Percentiles rank a stretch among this genome's conserved stretches.
phyloP scores from a whole-genome alignment of 1,140 invertebrate genomes.

The Lithobius niger region DNA sequence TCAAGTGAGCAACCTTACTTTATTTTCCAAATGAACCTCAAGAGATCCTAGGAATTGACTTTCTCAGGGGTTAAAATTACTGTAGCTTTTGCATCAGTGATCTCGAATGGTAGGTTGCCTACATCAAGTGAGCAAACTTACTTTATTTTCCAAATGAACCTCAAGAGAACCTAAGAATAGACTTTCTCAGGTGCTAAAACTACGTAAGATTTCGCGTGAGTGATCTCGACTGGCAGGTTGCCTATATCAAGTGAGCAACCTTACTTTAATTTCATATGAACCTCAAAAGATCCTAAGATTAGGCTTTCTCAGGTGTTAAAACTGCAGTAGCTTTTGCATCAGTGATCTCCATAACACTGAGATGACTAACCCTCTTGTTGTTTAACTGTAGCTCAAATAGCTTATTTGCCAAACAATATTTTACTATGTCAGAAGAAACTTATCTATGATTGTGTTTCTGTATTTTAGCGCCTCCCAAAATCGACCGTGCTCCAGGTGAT shows the following conservation, averaged over 20 bases:
- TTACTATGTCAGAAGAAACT: slow-evolving; percentile 2
- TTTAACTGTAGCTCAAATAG: too few relatives aligned
- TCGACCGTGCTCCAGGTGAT: slow-evolving; percentile 80
- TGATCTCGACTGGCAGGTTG: slow-evolving; percentile 66
- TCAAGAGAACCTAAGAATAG: background rate
- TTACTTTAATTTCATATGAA: too few relatives aligned
- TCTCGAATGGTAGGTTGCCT: slow-evolving; percentile 68
- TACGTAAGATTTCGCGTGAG: slow-evolving; percentile 67
- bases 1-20: slow-evolving; percentile 56
- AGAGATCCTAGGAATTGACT: slow-evolving; percentile 2
- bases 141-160: background rate
- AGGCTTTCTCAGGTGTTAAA: slow-evolving; percentile 15
- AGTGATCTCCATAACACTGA: too few relatives aligned
- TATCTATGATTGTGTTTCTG: slow-evolving; percentile 17
- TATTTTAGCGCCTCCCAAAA: slow-evolving; percentile 67
- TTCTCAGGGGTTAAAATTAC: slow-evolving; percentile 15
- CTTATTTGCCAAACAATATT: too few relatives aligned
- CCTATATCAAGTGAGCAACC: slow-evolving; percentile 67
- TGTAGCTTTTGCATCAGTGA: slow-evolving; percentile 74
- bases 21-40: background rate
- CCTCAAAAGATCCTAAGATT: background rate
- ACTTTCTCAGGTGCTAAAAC: slow-evolving; percentile 16
- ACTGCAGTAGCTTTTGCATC: too few relatives aligned
- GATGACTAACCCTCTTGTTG: too few relatives aligned
- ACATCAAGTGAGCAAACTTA: slow-evolving; percentile 64